Percentiles rank a stretch among this genome's conserved stretches.
Conservation (phyloP, 2,888 invertebrate genomes). For the Nephrotoma guestfalica region DNA sequence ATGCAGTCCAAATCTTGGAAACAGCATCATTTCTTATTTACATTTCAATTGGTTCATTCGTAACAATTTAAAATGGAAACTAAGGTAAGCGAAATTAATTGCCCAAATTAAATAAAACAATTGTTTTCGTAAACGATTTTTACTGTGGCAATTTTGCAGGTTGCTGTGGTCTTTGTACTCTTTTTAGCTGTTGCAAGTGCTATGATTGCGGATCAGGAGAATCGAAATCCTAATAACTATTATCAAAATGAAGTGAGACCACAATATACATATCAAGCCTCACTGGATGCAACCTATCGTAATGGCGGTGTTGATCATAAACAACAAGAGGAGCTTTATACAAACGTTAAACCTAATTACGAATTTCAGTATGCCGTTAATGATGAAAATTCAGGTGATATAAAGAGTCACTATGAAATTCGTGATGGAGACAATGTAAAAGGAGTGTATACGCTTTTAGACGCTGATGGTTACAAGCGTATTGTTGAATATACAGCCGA, state of each 20-base stretch:
- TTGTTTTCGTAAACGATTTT: not conserved
- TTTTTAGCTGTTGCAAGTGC: not conserved
- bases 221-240: not conserved
- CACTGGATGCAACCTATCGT: not conserved
- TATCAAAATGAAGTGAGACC: not conserved
- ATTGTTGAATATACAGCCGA: slow-evolving; percentile 39
- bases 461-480: slow-evolving; percentile 37
- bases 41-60: not conserved
- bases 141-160: not conserved
- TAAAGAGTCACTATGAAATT: slow-evolving; percentile 36
- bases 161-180: not conserved
- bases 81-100: not conserved
- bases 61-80: not conserved
- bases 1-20: not conserved
- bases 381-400: slow-evolving; percentile 37
- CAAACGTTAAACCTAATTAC: slow-evolving; percentile 32
- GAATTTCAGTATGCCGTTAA: slow-evolving; percentile 34
- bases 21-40: not conserved
- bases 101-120: not conserved
- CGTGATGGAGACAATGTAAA: slow-evolving; percentile 37
- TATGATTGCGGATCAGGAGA: not conserved
- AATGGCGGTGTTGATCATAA: not conserved
- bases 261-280: not conserved
- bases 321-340: not conserved
- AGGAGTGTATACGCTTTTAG: slow-evolving; percentile 36